Conservation (phyloP, 2,888 invertebrate genomes). For the Caenorhabditis sinica region DNA sequence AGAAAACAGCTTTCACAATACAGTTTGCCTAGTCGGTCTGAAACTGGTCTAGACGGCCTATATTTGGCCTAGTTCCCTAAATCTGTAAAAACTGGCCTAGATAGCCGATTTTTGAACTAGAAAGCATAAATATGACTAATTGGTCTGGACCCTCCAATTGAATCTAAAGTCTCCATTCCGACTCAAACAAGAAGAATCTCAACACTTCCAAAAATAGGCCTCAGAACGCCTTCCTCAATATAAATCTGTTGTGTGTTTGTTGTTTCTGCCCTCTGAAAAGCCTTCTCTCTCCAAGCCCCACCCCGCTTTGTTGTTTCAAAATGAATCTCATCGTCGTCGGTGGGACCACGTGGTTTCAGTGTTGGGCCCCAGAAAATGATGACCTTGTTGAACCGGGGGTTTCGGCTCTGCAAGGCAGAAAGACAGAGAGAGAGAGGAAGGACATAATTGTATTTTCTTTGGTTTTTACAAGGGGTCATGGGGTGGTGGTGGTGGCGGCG, state of each 20-base stretch:
- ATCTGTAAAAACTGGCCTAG: too few relatives aligned
- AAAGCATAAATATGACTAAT: too few relatives aligned
- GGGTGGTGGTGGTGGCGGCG: neutral
- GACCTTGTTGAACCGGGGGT: constrained; percentile 42
- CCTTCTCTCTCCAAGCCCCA: neutral
- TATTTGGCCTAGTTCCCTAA: too few relatives aligned
- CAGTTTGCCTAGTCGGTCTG: too few relatives aligned
- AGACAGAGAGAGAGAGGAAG: neutral
- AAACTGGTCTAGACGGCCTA: too few relatives aligned
- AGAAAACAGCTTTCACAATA: too few relatives aligned
- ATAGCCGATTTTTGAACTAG: too few relatives aligned
- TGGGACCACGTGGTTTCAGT: constrained; percentile 31
- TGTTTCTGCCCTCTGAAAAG: constrained; percentile 8
- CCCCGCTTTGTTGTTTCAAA: constrained; percentile 1
- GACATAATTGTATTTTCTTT: constrained; percentile 60
- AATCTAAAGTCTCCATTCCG: neutral
- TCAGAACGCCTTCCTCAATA: constrained; percentile 1
- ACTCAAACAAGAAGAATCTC: too few relatives aligned
- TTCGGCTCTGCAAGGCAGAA: too few relatives aligned
- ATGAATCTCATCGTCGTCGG: neutral
- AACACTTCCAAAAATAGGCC: neutral
- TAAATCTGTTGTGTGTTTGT: neutral
- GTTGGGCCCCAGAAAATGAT: constrained; percentile 1
- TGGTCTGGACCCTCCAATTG: too few relatives aligned
- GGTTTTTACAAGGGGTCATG: constrained; percentile 48